Conservation (phyloP, 2,797 vertebrate genomes). For the Eurystomus glaucurus region DNA sequence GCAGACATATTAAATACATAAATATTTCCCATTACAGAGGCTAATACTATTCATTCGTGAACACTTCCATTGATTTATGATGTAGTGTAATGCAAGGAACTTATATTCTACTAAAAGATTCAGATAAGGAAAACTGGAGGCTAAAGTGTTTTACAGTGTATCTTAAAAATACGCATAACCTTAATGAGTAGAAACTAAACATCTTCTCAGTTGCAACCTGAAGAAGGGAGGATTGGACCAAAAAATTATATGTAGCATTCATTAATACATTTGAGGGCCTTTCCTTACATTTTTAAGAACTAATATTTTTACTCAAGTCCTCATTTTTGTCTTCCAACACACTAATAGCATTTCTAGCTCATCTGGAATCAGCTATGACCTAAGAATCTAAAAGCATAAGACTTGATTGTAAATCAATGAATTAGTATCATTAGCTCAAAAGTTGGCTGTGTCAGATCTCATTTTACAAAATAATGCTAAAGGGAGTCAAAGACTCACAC, state of each 20-base stretch:
- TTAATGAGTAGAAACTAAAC: not conserved
- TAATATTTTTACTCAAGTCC: not conserved
- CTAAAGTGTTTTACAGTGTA: not conserved
- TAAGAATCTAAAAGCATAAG: not conserved
- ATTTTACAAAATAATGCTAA: not conserved
- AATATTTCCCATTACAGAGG: not conserved
- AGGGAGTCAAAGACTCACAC: not conserved
- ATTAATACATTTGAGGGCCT: not conserved
- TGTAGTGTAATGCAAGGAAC: not conserved
- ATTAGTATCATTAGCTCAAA: not conserved
- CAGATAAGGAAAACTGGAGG: not conserved
- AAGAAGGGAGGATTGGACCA: not conserved
- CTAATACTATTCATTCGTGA: not conserved
- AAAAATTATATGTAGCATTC: not conserved
- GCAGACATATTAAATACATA: not conserved
- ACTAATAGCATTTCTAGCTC: not conserved
- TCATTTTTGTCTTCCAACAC: not conserved
- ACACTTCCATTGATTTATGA: not conserved
- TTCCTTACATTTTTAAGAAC: not conserved
- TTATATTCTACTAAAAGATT: not conserved
- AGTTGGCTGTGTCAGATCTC: not conserved
- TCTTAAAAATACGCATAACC: not conserved
- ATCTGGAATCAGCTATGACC: accelerated
- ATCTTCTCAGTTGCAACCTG: not conserved
- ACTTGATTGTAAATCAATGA: not conserved